Percentiles rank a stretch among this genome's conserved stretches.
phyloP scores from a whole-genome alignment of 2,113 vertebrate species.

The Psilopogon haemacephalus region DNA sequence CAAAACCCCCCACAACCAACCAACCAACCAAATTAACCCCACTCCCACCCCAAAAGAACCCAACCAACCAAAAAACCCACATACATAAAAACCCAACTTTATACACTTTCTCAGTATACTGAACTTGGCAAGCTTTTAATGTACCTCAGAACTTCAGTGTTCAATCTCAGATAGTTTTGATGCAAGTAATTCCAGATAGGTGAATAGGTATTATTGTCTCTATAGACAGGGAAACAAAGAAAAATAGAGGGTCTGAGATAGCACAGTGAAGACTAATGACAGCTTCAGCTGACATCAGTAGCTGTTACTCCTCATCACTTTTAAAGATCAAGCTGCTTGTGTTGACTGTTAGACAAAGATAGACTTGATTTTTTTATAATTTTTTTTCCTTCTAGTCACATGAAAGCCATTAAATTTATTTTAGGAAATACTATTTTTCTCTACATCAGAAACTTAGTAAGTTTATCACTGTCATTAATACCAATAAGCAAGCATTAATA shows the following conservation, averaged over 20 bases:
- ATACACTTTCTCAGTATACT: not conserved
- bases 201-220: not conserved
- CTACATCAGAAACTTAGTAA: not conserved
- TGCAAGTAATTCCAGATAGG: not conserved
- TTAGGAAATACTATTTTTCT: not conserved
- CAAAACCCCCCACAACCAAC: too few species aligned
- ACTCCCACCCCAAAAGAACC: too few species aligned
- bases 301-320: not conserved
- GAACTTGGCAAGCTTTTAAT: not conserved
- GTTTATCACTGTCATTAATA: not conserved
- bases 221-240: not conserved
- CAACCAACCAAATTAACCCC: too few species aligned
- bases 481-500: not conserved
- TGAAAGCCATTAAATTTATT: not conserved
- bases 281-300: conserved; percentile 1
- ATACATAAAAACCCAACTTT: too few species aligned
- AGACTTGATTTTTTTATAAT: not conserved
- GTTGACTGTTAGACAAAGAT: not conserved
- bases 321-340: not conserved
- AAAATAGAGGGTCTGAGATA: not conserved
- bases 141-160: not conserved
- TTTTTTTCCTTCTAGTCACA: not conserved
- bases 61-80: too few species aligned
- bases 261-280: not conserved
- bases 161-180: not conserved